These are phyloP conservation scores for Coenobita brevimanus DNA, from an alignment of 1,140 invertebrate genomes.

Conservation along the genomic window DNA sequence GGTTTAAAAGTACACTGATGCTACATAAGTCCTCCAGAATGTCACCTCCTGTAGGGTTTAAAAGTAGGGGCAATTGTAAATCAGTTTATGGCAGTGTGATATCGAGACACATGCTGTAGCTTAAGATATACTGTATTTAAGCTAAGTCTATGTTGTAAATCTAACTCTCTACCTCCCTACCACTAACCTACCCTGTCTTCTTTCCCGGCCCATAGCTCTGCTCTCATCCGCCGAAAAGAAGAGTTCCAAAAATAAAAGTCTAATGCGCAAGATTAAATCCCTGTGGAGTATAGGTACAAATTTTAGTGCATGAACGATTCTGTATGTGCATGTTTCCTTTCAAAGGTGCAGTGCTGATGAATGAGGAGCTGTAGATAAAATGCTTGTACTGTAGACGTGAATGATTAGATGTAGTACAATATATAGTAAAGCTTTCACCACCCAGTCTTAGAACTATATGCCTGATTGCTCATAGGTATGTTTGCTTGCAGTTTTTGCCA, in stretches of 20 bases:
- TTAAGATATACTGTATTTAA: no score
- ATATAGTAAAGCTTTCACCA: no score
- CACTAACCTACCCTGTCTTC: slow-evolving; percentile 25
- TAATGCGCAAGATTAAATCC: slow-evolving; percentile 57
- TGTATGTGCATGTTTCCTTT: slow-evolving; percentile 24
- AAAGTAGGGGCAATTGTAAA: no score
- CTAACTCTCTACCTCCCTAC: neutral
- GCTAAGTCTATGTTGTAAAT: no score
- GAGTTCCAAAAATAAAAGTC: slow-evolving; percentile 63
- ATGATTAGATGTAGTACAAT: neutral
- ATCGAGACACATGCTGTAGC: no score
- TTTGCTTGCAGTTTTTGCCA: no score
- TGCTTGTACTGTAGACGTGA: neutral
- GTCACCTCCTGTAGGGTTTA: no score
- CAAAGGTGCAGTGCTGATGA: neutral
- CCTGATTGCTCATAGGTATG: no score
- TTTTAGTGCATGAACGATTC: slow-evolving; percentile 33
- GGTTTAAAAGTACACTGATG: no score
- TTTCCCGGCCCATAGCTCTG: slow-evolving; percentile 39
- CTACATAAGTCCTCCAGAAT: no score
- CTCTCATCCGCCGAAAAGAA: slow-evolving; percentile 56
- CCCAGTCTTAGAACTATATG: no score
- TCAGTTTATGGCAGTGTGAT: no score
- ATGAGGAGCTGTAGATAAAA: neutral
- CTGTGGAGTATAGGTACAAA: slow-evolving; percentile 62